These are phyloP conservation scores for Microplitis demolitor DNA, from an alignment of 1,140 invertebrate species.

Conservation along the genomic window DNA sequence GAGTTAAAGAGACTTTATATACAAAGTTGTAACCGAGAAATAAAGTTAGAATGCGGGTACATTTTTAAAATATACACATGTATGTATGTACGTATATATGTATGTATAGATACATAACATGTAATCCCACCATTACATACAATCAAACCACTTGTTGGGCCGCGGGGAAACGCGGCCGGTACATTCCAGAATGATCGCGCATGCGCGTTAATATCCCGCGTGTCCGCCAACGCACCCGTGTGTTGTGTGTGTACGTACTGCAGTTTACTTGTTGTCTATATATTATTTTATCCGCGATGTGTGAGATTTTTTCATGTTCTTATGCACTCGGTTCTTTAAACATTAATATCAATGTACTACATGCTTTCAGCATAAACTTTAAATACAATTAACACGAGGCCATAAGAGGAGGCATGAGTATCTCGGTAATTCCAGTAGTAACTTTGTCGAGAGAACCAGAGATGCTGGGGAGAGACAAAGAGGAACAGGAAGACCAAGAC, in stretches of 20 bases:
- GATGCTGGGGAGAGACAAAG: too few relatives aligned
- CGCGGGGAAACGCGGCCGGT: conserved; percentile 11
- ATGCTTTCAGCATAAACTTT: background rate
- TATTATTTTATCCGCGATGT: too few relatives aligned
- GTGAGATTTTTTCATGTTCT: background rate
- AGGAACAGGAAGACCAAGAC: too few relatives aligned
- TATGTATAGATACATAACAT: background rate
- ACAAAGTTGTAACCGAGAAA: too few relatives aligned
- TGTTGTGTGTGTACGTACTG: background rate
- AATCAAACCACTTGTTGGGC: background rate
- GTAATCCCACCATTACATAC: background rate
- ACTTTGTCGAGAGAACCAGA: too few relatives aligned
- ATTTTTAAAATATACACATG: background rate
- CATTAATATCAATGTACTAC: background rate
- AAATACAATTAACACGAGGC: background rate
- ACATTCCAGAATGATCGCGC: conserved; percentile 51
- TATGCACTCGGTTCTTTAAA: background rate
- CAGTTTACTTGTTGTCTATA: background rate
- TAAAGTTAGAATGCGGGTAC: too few relatives aligned
- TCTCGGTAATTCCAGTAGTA: too few relatives aligned
- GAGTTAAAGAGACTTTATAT: too few relatives aligned
- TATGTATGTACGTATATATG: background rate
- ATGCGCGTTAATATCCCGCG: conserved; percentile 36
- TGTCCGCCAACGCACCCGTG: background rate
- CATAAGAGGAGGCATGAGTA: background rate